phyloP scores from a whole-genome alignment of 2,113 vertebrate species.

The Podiceps cristatus region DNA sequence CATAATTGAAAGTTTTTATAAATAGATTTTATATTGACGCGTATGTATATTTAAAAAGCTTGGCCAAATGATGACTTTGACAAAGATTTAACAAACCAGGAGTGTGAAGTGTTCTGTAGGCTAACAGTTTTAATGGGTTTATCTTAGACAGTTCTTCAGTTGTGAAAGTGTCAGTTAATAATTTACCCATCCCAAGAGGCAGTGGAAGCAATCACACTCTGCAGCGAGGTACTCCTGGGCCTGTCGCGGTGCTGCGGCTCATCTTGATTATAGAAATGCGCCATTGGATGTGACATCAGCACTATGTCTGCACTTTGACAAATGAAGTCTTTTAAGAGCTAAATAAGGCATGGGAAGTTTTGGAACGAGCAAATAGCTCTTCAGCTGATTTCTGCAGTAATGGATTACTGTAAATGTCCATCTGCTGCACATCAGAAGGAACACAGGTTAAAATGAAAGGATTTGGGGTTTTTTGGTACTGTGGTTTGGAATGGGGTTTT shows the following conservation, averaged over 20 bases:
- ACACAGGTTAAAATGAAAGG: constrained; percentile 4
- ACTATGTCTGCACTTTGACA: constrained; percentile 68
- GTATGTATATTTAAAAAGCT: constrained; percentile 39
- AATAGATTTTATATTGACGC: neutral
- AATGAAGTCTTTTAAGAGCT: constrained; percentile 69
- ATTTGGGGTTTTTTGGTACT: neutral
- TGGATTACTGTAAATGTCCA: constrained; percentile 57
- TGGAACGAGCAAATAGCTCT: constrained; percentile 60
- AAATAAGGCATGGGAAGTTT: constrained; percentile 67
- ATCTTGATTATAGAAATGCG: constrained; percentile 16
- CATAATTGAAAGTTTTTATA: constrained; percentile 38
- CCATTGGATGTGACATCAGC: constrained; percentile 66
- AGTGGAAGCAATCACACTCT: constrained; percentile 64
- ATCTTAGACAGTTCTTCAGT: constrained; percentile 76
- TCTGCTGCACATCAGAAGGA: constrained; percentile 42
- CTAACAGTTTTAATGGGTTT: constrained; percentile 80
- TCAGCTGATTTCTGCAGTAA: constrained; percentile 62
- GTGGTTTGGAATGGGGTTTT: neutral
- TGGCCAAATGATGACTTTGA: constrained; percentile 67
- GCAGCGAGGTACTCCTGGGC: constrained; percentile 25
- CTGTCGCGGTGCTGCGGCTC: constrained; percentile 47
- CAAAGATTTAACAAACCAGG: constrained; percentile 70
- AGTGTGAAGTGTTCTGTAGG: constrained; percentile 68
- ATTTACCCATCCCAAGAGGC: constrained; percentile 75
- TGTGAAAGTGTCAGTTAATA: constrained; percentile 80